Evolutionary conservation across 2,113 vertebrate genomes (phyloP).

Genomic region (Seriola rivoliana): DNA sequence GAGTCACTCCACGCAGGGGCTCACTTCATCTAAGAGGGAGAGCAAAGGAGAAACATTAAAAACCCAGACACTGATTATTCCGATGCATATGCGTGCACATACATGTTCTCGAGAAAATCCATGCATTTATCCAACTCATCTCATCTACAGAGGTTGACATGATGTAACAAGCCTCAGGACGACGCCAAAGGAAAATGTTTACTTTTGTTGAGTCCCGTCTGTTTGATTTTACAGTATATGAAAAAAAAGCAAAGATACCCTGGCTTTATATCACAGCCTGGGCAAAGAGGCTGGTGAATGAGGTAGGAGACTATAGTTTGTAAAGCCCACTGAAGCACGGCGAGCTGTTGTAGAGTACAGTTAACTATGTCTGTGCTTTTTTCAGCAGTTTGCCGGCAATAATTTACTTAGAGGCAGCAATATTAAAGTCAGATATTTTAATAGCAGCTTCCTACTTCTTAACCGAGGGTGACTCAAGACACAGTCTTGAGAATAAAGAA

Average conservation of each 20-base stretch:
- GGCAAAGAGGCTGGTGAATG: constrained; percentile 16
- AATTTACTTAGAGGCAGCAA: constrained; percentile 92
- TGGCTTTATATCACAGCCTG: constrained; percentile 34
- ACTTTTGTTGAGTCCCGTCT: constrained; percentile 61
- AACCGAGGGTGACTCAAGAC: constrained; percentile 83
- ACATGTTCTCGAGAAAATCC: constrained; percentile 50
- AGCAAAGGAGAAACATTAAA: constrained; percentile 77
- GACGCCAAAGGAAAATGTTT: constrained; percentile 51
- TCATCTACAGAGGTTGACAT: constrained; percentile 47
- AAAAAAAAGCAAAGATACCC: constrained; percentile 36
- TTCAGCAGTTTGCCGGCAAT: constrained; percentile 88
- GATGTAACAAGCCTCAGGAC: constrained; percentile 38
- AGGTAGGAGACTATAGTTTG: constrained; percentile 58
- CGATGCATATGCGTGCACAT: constrained; percentile 41
- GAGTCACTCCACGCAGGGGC: constrained; percentile 77
- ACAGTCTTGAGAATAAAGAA: constrained; percentile 67
- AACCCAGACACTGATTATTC: constrained; percentile 70
- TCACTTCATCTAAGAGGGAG: constrained; percentile 85
- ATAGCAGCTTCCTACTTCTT: constrained; percentile 87
- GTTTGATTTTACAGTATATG: constrained; percentile 52
- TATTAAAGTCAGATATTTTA: constrained; percentile 92
- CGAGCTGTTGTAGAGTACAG: constrained; percentile 63
- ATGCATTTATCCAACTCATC: constrained; percentile 62
- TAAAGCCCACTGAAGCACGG: constrained; percentile 48
- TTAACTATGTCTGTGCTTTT: constrained; percentile 61